Evolutionary conservation across 2,888 invertebrate species (phyloP), one percentile per base, ranked within the genome.

Genomic region (Phorcus lineatus): DNA sequence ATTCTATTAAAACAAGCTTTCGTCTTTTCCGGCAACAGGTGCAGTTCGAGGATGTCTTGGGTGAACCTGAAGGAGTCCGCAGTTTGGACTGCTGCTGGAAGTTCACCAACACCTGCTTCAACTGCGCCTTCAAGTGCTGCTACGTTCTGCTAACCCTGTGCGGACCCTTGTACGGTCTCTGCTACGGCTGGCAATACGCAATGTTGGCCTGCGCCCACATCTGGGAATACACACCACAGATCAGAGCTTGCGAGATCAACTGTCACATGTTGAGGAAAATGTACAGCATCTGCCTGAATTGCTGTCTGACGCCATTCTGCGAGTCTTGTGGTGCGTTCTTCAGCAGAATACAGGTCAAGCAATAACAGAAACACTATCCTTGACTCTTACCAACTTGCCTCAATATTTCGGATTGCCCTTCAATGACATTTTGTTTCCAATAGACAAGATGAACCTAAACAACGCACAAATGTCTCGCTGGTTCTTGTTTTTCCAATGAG

Each of bases 191-290:
- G 62, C 81, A 86, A 74, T 90, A 89, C 75, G 88, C 87, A 2
- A 80, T 95, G 86, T 93, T 96, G 9, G 95, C 96, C 1, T 88
- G 88, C 79, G 16, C 76, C 22, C 95, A 96, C 93, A 95, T 96
- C 88, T 96, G 96, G 96, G 96, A 95, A 90, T 93, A 95, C 24
- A 95, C 95, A 0, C 96, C 96, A 0, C 95, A 95, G 82, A 93
- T 96, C 74, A 94, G 96, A 81, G 94, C 92, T 82, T 94, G 95
- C 92, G 95, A 95, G 92, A 95, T 96, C 88, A 95, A 95, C 90
- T 85, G 88, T 55, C 85, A 84, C 17, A 85, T 82, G 62, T 9
- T 83, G 70, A 83, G 85, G 84, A 85, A 81, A 47, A 47, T 86
- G 24, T 79, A 94, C 94, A 93, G 95, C 19, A 75, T 83, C 19